phyloP scores from a whole-genome alignment of 1,140 invertebrate species.

The Leptonema lineaticorne region DNA sequence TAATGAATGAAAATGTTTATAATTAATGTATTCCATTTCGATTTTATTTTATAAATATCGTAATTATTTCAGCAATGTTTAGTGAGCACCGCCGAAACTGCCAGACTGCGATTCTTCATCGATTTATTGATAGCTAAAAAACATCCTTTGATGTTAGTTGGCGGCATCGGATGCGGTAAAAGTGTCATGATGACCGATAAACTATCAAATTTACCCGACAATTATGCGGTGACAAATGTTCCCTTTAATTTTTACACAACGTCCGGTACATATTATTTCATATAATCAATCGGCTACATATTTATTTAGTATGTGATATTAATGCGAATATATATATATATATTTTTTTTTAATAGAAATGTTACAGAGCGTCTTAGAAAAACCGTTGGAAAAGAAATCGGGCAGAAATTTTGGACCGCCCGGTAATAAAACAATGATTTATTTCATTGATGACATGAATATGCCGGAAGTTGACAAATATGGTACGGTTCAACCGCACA shows the following conservation, averaged over 20 bases:
- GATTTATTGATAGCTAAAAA: constrained; percentile 79
- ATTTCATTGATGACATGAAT: constrained; percentile 96
- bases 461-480: constrained; percentile 96
- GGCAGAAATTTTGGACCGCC: constrained; percentile 91
- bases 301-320: background rate
- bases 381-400: constrained; percentile 93
- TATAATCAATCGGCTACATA: background rate
- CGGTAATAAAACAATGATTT: constrained; percentile 86
- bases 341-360: constrained; percentile 57
- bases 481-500: constrained; percentile 94
- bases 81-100: constrained; percentile 88
- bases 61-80: constrained; percentile 63
- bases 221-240: constrained; percentile 81
- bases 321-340: no score
- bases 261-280: constrained; percentile 62
- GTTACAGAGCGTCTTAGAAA: constrained; percentile 89
- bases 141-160: constrained; percentile 89
- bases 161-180: constrained; percentile 84
- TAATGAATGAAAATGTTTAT: no score
- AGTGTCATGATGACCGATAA: constrained; percentile 85
- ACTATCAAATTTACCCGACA: constrained; percentile 71
- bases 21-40: background rate
- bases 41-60: background rate
- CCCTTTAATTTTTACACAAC: constrained; percentile 97
- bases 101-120: constrained; percentile 85